Base-by-base conservation (phyloP, 2,888 invertebrate genomes). In the Euzophera pinguis region DNA sequence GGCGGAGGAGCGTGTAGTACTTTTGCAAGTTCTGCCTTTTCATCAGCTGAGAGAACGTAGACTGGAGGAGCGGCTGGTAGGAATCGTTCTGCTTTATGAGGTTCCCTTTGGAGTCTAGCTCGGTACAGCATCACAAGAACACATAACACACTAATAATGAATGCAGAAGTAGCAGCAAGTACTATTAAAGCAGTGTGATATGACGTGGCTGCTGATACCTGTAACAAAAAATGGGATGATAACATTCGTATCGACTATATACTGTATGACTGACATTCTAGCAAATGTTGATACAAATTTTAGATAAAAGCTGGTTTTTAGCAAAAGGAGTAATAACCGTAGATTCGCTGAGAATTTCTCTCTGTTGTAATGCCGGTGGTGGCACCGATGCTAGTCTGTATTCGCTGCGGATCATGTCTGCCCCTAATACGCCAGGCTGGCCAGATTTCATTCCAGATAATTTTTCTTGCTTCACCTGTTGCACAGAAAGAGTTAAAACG, bases 111-210 rank as follows among this genome's bases (percentile, higher is more conserved):
- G 22, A 92, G 72, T 55, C 87, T 77, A 9, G 91, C 91, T 9
- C 94, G 92, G 75, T 96, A 95, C 10, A 96, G 81, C 91, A 95
- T 93, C 1, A 96, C 91, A 10, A 95, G 91, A 3, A 96, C 93
- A 27, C 95, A 93, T 14, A 96, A 89, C 14, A 95, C 93, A 72
- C 95, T 95, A 73, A 96, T 95, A 53, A 96, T 91, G 70, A 96
- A 95, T 0, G 95, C 95, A 3, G 95, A 95, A 6, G 94, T 94
- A 0, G 95, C 95, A 17, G 94, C 95, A 50, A 95, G 88, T 12
- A 95, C 94, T 63, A 96, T 93, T 14, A 95, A 90, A 39, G 95
- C 95, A 9, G 95, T 93, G 73, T 95, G 95, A 70, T 95, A 95
- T 0, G 94, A 93, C 6, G 93, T 92, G 22, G 93, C 90, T 27